Evolutionary conservation across 2,888 invertebrate species (phyloP).

Genomic region (Rotaria macrura): DNA sequence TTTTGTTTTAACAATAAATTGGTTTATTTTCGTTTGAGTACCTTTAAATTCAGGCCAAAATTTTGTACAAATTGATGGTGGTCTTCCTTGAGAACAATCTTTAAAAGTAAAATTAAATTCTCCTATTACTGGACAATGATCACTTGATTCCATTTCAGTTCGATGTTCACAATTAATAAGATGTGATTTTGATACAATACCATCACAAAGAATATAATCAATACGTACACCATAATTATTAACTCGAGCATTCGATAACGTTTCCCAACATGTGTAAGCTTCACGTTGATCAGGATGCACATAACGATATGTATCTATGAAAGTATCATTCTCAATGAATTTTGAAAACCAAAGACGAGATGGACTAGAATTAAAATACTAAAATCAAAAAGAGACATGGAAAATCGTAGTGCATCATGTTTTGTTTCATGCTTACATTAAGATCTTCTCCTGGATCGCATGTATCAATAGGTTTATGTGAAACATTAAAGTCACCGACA

Average conservation of each 20-base stretch:
- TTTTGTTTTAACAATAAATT: slow-evolving; percentile 37
- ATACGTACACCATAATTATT: slow-evolving; percentile 83
- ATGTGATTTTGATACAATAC: slow-evolving; percentile 37
- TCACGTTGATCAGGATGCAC: slow-evolving; percentile 71
- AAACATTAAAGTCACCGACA: slow-evolving; percentile 87
- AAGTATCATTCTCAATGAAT: slow-evolving; percentile 57
- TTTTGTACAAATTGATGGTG: slow-evolving; percentile 50
- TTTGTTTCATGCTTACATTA: slow-evolving; percentile 37
- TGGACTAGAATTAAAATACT: slow-evolving; percentile 36
- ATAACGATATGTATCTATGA: slow-evolving; percentile 68
- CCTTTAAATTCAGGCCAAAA: slow-evolving; percentile 52
- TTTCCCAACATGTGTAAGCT: slow-evolving; percentile 89
- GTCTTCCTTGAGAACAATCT: slow-evolving; percentile 39
- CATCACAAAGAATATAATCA: slow-evolving; percentile 50
- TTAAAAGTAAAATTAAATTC: slow-evolving; percentile 39
- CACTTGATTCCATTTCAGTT: slow-evolving; percentile 73
- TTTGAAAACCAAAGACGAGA: slow-evolving; percentile 72
- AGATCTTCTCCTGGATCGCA: slow-evolving; percentile 68
- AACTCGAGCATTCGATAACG: slow-evolving; percentile 70
- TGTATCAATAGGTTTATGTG: slow-evolving; percentile 85
- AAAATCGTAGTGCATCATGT: background rate
- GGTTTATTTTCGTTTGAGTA: slow-evolving; percentile 41
- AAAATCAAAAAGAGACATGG: slow-evolving; percentile 27
- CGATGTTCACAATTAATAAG: slow-evolving; percentile 72
- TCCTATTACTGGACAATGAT: slow-evolving; percentile 74